phyloP scores from a whole-genome alignment of 2,888 invertebrate genomes.

The Nemotelus pantherinus region DNA sequence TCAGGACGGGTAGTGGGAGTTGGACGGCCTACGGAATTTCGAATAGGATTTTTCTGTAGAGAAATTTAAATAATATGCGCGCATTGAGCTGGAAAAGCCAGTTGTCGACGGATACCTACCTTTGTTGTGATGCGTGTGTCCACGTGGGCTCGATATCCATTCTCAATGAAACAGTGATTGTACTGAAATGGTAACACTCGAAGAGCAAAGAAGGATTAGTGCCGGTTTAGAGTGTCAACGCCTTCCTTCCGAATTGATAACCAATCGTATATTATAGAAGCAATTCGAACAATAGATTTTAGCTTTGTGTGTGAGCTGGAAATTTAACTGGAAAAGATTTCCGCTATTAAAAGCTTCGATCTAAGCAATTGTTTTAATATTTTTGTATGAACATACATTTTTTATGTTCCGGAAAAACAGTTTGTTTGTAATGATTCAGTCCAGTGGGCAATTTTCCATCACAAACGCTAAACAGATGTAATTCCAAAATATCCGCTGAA shows the following conservation, averaged over 20 bases:
- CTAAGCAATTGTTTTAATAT: too few relatives aligned
- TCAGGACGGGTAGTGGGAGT: background rate
- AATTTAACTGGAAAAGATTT: too few relatives aligned
- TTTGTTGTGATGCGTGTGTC: too few relatives aligned
- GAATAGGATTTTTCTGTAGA: background rate
- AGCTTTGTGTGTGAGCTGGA: background rate
- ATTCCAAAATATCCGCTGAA: background rate
- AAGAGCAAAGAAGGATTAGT: background rate
- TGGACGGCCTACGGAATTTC: background rate
- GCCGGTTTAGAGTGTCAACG: constrained; percentile 41
- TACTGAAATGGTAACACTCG: background rate
- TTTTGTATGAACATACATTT: too few relatives aligned
- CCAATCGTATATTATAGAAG: constrained; percentile 42
- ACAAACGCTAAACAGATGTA: background rate
- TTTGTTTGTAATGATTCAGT: too few relatives aligned
- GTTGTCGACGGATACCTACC: background rate
- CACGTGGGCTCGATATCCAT: background rate
- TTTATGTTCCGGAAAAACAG: too few relatives aligned
- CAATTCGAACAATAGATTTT: background rate
- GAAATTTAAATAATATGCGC: constrained; percentile 20
- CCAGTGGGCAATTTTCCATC: background rate
- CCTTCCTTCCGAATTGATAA: constrained; percentile 43
- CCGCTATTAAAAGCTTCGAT: too few relatives aligned
- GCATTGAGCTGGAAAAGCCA: constrained; percentile 30
- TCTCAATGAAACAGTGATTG: background rate